Evolutionary conservation across 2,797 vertebrate genomes (phyloP), one percentile per base, ranked within the genome.

Genomic region (Anguilla obscura): DNA sequence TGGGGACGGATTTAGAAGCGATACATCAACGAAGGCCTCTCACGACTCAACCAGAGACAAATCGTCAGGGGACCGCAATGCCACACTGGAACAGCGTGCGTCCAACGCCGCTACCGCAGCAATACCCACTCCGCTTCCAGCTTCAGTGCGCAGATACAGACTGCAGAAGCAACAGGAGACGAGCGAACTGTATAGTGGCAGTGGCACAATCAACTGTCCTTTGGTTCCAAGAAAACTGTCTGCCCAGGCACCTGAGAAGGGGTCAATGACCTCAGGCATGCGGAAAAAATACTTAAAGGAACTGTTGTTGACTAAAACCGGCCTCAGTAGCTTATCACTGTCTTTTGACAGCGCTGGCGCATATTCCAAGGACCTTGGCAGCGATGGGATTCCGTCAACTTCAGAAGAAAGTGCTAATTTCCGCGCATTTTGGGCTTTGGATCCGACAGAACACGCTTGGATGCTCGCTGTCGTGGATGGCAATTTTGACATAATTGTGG

Each of bases 361-460:
- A 30, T 87, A 69, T 12, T 89, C 90, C 50, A 85, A 56, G 74
- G 91, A 92, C 0, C 69, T 71, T 16, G 90, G 91, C 16, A 90
- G 90, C 87, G 93, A 93, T 33, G 14, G 27, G 9, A 76, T 36
- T 88, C 82, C 89, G 9, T 24, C 14, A 2, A 50, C 60, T 14
- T 76, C 88, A 0, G 92, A 86, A 45, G 89, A 89, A 9, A 76
- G 80, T 86, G 56, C 86, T 40, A 56, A 21, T 36, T 60, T 63
- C 86, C 80, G 76, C 58, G 40, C 45, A 69, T 92, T 86, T 86
- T 96, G 97, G 91, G 97, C 94, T 63, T 84, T 99, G 84, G 97
- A 97, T n/a, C 97, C 97, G 0, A 93, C 97, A 92, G 99, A 99
- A 91, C 98, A 99, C 0, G 96, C 97, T 0, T 99, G 98, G 98